Conservation (phyloP, 2,113 vertebrate genomes). For the cat (Felis catus) region F.catus_Fca126_mat1.0 CM031415.1:68715501-68716000, state of each 20-base stretch:
- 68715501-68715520: background rate
- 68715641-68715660: background rate
- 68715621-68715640: background rate
- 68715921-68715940: background rate
- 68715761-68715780: background rate
- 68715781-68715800: background rate
- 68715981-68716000: background rate
- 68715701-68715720: background rate
- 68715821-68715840: background rate
- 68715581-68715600: constrained; percentile 20
- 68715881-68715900: background rate
- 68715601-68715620: background rate
- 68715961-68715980: background rate
- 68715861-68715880: background rate
- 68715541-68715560: background rate
- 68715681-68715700: background rate
- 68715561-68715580: background rate
- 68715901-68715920: background rate
- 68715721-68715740: background rate
- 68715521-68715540: background rate
- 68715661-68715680: background rate
- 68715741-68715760: background rate
- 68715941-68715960: background rate
- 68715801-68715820: background rate
- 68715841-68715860: background rate